Evolutionary conservation across 2,797 vertebrate species (phyloP).

Genomic region (Anguilla anguilla): DNA sequence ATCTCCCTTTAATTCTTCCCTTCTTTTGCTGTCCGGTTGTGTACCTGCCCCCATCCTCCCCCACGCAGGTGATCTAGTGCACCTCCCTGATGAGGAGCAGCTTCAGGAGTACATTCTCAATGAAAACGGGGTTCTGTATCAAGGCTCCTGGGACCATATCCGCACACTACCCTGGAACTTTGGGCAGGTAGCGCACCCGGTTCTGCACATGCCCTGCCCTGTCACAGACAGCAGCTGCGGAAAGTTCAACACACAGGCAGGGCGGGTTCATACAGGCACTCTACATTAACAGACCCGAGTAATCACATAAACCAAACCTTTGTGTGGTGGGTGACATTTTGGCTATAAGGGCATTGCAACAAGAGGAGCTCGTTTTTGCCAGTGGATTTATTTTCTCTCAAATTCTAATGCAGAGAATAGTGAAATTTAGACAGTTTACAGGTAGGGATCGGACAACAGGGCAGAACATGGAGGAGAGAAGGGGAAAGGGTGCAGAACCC

Average conservation of each 20-base stretch:
- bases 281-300: not conserved
- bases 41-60: too few species aligned
- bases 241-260: too few species aligned
- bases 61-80: conserved; percentile 78
- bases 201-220: not conserved
- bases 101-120: conserved; percentile 85
- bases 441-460: not conserved
- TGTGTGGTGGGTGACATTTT: not conserved
- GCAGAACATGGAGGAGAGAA: not conserved
- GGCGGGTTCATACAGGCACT: too few species aligned
- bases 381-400: not conserved
- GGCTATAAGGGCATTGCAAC: not conserved
- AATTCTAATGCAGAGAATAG: not conserved
- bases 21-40: not conserved
- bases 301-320: not conserved
- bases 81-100: conserved; percentile 75
- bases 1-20: not conserved
- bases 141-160: conserved; percentile 74
- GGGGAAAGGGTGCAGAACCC: conserved; percentile 31
- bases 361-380: not conserved
- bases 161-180: conserved; percentile 75
- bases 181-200: conserved; percentile 76
- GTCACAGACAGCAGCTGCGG: too few species aligned
- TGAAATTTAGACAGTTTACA: not conserved
- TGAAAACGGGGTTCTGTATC: conserved; percentile 81